Percentiles rank a stretch among this genome's conserved stretches.
Conservation (phyloP, 64 coral and sea anemone species). For the Stichodactyla mertensii region DNA sequence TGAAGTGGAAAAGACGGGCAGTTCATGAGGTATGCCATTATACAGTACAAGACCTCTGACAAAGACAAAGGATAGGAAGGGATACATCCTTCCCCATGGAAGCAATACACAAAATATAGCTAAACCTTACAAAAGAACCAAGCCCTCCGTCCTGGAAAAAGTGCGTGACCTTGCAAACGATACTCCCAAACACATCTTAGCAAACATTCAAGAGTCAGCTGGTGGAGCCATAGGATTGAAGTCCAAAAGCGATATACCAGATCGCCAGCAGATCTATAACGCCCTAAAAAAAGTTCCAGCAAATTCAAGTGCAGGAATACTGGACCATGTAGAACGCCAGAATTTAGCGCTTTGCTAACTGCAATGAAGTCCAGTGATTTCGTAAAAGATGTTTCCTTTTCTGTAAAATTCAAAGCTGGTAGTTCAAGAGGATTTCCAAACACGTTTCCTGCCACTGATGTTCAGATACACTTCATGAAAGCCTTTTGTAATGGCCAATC, state of each 20-base stretch:
- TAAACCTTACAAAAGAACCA: constrained; percentile 18
- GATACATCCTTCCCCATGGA: constrained; percentile 24
- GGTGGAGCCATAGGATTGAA: not conserved
- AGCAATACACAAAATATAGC: constrained; percentile 19
- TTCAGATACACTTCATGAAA: constrained; percentile 54
- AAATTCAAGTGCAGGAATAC: not conserved
- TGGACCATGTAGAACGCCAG: constrained; percentile 14
- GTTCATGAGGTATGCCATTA: constrained; percentile 31
- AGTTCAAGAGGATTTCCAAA: constrained; percentile 17
- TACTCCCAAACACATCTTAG: not conserved
- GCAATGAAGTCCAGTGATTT: constrained; percentile 23
- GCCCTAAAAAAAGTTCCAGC: not conserved
- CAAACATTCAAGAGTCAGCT: not conserved
- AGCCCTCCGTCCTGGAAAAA: constrained; percentile 20
- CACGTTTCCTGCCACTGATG: constrained; percentile 55
- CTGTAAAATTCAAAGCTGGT: constrained; percentile 33
- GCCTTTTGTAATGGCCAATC: constrained; percentile 33
- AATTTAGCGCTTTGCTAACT: constrained; percentile 27
- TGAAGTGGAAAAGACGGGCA: constrained; percentile 25
- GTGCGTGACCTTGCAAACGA: constrained; percentile 18
- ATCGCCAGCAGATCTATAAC: constrained; percentile 38
- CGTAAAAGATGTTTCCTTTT: constrained; percentile 59
- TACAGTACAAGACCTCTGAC: constrained; percentile 33
- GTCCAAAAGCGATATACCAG: constrained; percentile 20
- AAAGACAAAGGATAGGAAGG: not conserved